Evolutionary conservation across 2,113 vertebrate species (phyloP).

Genomic region (Grantiella picta): DNA sequence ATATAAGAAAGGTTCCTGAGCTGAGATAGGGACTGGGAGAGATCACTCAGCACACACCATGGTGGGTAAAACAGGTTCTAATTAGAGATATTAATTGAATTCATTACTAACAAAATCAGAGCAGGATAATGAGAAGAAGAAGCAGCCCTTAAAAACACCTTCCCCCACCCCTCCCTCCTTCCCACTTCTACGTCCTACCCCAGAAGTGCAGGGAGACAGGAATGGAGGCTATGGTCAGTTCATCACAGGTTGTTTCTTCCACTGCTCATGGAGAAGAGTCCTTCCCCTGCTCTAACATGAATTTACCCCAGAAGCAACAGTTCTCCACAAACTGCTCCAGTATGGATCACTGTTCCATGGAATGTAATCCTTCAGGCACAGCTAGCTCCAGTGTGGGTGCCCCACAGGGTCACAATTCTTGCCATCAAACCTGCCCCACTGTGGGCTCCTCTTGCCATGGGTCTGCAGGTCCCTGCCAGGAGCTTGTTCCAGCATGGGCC

Average conservation of each 20-base stretch:
- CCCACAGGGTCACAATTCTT: not conserved
- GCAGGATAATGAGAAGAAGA: not conserved
- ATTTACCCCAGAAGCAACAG: not conserved
- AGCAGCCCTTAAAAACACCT: not conserved
- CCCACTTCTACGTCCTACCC: not conserved
- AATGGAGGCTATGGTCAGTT: not conserved
- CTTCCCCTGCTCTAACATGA: not conserved
- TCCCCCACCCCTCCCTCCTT: not conserved
- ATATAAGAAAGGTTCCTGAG: not conserved
- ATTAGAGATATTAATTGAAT: not conserved
- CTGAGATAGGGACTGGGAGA: not conserved
- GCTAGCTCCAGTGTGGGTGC: not conserved
- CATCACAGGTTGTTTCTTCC: not conserved
- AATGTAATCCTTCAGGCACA: not conserved
- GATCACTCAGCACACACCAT: not conserved
- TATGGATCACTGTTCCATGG: not conserved
- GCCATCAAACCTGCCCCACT: not conserved
- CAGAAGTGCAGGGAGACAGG: not conserved
- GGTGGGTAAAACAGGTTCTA: fast-evolving
- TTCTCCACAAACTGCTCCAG: not conserved
- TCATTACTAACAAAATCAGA: not conserved
- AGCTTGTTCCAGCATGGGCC: not conserved
- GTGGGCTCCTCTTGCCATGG: no score
- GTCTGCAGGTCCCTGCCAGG: no score
- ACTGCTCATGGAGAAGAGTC: not conserved